Conservation (phyloP, 2,888 invertebrate genomes). For the Epinotia demarniana region DNA sequence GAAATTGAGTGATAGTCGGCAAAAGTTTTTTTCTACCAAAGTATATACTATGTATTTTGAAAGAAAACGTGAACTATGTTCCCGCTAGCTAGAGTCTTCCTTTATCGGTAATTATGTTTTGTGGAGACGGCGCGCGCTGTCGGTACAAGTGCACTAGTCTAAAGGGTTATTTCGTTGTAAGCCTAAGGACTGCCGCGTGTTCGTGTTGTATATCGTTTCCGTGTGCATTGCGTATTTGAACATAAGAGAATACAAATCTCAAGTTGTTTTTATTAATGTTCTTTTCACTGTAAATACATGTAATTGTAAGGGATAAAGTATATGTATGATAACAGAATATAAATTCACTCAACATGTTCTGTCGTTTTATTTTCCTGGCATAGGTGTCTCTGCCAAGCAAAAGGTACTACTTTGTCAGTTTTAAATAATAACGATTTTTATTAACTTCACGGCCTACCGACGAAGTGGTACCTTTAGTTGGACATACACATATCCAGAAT, state of each 20-base stretch:
- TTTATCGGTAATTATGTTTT: constrained; percentile 53
- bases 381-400: neutral
- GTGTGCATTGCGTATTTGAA: constrained; percentile 58
- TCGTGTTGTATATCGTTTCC: constrained; percentile 60
- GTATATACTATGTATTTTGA: constrained; percentile 57
- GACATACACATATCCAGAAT: neutral
- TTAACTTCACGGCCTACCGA: neutral
- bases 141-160: constrained; percentile 66
- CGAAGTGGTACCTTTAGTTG: neutral
- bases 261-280: constrained; percentile 77
- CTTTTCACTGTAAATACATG: constrained; percentile 76
- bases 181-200: constrained; percentile 63
- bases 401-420: neutral
- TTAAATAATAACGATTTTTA: neutral
- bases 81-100: constrained; percentile 71
- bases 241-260: constrained; percentile 71
- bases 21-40: constrained; percentile 77
- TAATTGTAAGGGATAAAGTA: constrained; percentile 78
- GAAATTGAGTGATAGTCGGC: constrained; percentile 68
- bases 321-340: constrained; percentile 80
- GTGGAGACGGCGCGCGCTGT: constrained; percentile 47
- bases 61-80: constrained; percentile 56
- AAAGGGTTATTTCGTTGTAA: constrained; percentile 54
- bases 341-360: constrained; percentile 67
- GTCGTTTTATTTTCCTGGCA: constrained; percentile 58